A percentile compares a stretch with the other conserved stretches of the same genome.
Conservation (phyloP, 2,888 invertebrate species). For the Thymelicus sylvestris region DNA sequence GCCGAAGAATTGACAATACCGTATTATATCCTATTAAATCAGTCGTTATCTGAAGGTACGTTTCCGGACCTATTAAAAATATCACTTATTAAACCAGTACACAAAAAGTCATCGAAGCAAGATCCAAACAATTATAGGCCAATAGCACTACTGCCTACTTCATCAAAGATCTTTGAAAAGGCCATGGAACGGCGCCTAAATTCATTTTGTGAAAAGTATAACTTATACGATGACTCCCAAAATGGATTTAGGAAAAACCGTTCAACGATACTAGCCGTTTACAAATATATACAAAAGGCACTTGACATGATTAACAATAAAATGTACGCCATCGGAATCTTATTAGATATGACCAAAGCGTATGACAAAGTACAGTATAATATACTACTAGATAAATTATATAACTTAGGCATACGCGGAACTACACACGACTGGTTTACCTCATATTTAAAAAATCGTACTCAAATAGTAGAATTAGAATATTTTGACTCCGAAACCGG, state of each 20-base stretch:
- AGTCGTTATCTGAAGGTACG: slow-evolving; percentile 8
- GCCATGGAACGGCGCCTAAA: neutral
- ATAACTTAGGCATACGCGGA: neutral
- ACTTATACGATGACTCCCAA: neutral
- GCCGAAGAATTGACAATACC: slow-evolving; percentile 10
- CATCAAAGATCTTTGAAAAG: slow-evolving; percentile 28
- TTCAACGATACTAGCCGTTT: slow-evolving; percentile 39
- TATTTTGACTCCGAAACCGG: neutral
- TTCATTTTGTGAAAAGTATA: slow-evolving; percentile 20
- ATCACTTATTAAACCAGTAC: slow-evolving; percentile 8
- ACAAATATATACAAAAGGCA: slow-evolving; percentile 34
- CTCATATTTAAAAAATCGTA: neutral
- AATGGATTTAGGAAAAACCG: slow-evolving; percentile 21
- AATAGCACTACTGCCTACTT: slow-evolving; percentile 38
- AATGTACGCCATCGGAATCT: slow-evolving; percentile 40
- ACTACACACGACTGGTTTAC: neutral
- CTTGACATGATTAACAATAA: slow-evolving; percentile 32
- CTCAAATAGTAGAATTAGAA: neutral
- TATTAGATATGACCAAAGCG: slow-evolving; percentile 45
- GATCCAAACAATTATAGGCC: slow-evolving; percentile 41
- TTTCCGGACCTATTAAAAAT: slow-evolving; percentile 20
- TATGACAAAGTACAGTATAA: slow-evolving; percentile 41
- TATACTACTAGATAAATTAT: neutral
- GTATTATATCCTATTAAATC: neutral
- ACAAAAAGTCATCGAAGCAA: slow-evolving; percentile 16